These are phyloP conservation scores for Tarsius wallacei DNA, from an alignment of 2,797 vertebrate species.

Conservation along the genomic window DNA sequence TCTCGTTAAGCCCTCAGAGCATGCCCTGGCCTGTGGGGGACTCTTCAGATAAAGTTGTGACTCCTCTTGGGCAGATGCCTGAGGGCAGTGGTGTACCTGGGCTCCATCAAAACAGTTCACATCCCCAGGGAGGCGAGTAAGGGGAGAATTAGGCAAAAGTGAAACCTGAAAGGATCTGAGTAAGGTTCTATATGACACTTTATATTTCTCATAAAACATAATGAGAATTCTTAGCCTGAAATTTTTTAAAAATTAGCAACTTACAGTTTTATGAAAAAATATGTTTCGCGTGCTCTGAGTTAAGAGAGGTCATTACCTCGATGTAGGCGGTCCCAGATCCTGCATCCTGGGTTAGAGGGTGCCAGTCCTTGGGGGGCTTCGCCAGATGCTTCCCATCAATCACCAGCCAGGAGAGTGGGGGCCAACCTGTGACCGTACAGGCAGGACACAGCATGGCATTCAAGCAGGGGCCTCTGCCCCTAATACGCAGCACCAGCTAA, in stretches of 20 bases:
- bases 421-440: conserved; percentile 94
- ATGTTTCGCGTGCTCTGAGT: neutral
- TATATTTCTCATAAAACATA: neutral
- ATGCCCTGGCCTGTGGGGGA: neutral
- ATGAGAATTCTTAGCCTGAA: neutral
- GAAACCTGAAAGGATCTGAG: neutral
- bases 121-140: neutral
- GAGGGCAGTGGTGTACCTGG: accelerated
- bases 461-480: neutral
- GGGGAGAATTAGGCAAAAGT: neutral
- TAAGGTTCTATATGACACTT: neutral
- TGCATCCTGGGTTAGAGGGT: conserved; percentile 93
- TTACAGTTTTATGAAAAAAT: neutral
- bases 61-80: neutral
- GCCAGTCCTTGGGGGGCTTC: conserved; percentile 98
- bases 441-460: neutral
- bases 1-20: neutral
- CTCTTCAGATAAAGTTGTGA: neutral
- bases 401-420: conserved; percentile 97
- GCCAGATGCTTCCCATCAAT: conserved; percentile 97
- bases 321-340: conserved; percentile 95
- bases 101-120: neutral
- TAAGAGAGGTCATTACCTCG: conserved; percentile 91
- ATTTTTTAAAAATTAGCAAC: neutral
- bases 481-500: neutral